Percentiles rank a stretch among this genome's conserved stretches.
phyloP scores from a whole-genome alignment of 1,140 invertebrate species.

The Lepidurus arcticus region DNA sequence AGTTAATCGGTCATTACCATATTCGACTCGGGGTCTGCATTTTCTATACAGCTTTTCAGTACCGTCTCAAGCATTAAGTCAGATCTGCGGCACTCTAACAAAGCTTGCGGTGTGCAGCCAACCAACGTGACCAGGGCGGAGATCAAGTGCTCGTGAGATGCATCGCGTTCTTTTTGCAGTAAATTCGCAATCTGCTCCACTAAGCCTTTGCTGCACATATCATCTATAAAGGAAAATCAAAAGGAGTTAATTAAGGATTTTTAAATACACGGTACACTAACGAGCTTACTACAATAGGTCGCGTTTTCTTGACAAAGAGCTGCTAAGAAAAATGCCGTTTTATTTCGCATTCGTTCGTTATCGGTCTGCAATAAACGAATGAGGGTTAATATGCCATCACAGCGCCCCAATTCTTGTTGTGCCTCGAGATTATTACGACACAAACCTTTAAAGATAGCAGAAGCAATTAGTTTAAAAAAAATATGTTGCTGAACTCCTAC shows the following conservation, averaged over 20 bases:
- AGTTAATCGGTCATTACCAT: slow-evolving; percentile 38
- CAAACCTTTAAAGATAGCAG: slow-evolving; percentile 48
- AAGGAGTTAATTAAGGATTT: slow-evolving; percentile 27
- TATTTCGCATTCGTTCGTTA: slow-evolving; percentile 58
- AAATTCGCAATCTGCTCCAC: slow-evolving; percentile 52
- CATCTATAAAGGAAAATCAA: slow-evolving; percentile 41
- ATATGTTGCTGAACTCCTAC: slow-evolving; percentile 48
- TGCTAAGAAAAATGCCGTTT: slow-evolving; percentile 61
- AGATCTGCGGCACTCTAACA: slow-evolving; percentile 48
- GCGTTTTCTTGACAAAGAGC: slow-evolving; percentile 53
- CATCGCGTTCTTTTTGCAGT: slow-evolving; percentile 46
- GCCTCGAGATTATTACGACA: slow-evolving; percentile 54
- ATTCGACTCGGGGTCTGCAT: slow-evolving; percentile 43
- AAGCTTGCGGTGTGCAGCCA: slow-evolving; percentile 47
- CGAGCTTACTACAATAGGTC: slow-evolving; percentile 51
- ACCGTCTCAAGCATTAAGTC: slow-evolving; percentile 48
- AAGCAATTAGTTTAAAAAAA: slow-evolving; percentile 12
- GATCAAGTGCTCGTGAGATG: slow-evolving; percentile 53
- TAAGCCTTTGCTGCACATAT: slow-evolving; percentile 54
- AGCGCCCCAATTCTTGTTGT: slow-evolving; percentile 53
- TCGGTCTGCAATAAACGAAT: slow-evolving; percentile 54
- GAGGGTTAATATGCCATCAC: slow-evolving; percentile 58
- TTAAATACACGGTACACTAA: not conserved
- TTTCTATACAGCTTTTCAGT: slow-evolving; percentile 45
- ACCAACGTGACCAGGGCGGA: slow-evolving; percentile 49